Percentiles rank a stretch among this genome's conserved stretches.
These are phyloP conservation scores for Siniperca scherzeri DNA, from an alignment of 2,797 vertebrate species.

Conservation along the genomic window DNA sequence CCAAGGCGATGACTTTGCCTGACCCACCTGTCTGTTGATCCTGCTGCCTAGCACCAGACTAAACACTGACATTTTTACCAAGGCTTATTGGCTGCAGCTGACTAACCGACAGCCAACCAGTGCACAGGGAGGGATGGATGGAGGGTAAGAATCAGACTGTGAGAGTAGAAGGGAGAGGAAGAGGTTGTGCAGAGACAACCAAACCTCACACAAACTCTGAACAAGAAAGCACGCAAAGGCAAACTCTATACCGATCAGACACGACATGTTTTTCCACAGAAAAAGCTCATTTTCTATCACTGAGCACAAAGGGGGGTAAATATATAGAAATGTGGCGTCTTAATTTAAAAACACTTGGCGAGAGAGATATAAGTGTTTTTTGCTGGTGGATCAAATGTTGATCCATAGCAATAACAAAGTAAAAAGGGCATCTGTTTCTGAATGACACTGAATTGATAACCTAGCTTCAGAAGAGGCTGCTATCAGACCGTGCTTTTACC, in stretches of 20 bases:
- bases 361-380: constrained; percentile 20
- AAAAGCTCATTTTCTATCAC: constrained; percentile 5
- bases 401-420: constrained; percentile 64
- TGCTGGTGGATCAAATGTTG: constrained; percentile 46
- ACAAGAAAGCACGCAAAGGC: constrained; percentile 14
- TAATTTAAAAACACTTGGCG: constrained; percentile 32
- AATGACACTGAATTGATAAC: constrained; percentile 77
- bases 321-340: constrained; percentile 7
- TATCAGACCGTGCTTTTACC: constrained; percentile 71
- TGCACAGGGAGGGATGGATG: constrained; percentile 82
- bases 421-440: constrained; percentile 74
- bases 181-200: constrained; percentile 67
- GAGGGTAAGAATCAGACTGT: constrained; percentile 80
- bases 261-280: not conserved
- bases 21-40: constrained; percentile 98
- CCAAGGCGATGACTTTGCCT: constrained; percentile 93
- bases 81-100: constrained; percentile 93
- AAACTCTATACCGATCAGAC: constrained; percentile 17
- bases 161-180: constrained; percentile 69
- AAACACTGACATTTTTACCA: constrained; percentile 92
- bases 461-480: constrained; percentile 66
- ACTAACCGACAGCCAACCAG: constrained; percentile 89
- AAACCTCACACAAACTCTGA: constrained; percentile 47
- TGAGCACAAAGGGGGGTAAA: constrained; percentile 11
- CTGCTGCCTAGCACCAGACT: constrained; percentile 95